phyloP scores from a whole-genome alignment of 2,797 vertebrate species.

The Darevskia mixta region DNA sequence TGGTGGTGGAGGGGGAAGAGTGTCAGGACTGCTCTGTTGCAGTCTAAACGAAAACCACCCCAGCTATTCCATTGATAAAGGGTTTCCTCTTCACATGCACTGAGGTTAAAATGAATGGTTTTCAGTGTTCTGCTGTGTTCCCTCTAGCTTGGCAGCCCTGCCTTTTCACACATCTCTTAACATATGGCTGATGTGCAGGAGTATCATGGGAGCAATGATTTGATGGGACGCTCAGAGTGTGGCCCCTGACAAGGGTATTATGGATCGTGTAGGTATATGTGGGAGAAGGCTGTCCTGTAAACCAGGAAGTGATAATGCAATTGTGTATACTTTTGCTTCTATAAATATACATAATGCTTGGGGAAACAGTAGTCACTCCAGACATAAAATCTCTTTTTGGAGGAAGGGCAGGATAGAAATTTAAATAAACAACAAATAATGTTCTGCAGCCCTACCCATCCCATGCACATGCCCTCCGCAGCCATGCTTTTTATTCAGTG shows the following conservation, averaged over 20 bases:
- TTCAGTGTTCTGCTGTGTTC: background rate
- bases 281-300: background rate
- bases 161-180: no score
- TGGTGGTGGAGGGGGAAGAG: no score
- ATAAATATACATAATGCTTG: background rate
- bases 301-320: background rate
- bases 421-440: background rate
- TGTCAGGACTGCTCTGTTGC: no score
- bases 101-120: background rate
- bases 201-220: no score
- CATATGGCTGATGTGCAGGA: no score
- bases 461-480: no score
- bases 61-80: background rate
- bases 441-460: background rate
- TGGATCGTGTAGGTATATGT: background rate
- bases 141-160: no score
- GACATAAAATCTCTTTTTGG: no score
- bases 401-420: no score
- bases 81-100: background rate
- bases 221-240: no score
- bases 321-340: background rate
- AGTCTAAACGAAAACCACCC: background rate
- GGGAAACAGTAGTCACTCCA: background rate
- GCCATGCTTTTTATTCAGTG: background rate
- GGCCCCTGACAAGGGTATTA: no score